Conservation (phyloP, 2,113 vertebrate species). For the Lathamus discolor region DNA sequence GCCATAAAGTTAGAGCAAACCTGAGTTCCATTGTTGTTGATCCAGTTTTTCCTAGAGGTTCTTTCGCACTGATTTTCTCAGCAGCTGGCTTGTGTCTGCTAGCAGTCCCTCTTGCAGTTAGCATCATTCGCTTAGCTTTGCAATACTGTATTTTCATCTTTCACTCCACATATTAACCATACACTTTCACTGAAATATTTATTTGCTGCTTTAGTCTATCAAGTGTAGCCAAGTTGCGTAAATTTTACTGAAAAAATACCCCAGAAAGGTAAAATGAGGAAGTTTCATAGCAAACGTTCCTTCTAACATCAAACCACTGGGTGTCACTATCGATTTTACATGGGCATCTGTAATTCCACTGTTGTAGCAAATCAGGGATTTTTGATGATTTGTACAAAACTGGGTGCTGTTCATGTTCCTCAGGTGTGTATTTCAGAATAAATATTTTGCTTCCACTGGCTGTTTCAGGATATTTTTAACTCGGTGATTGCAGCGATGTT, state of each 20-base stretch:
- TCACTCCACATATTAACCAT: fast-evolving
- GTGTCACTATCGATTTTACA: not conserved
- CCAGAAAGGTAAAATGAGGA: not conserved
- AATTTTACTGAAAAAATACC: not conserved
- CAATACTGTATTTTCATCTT: fast-evolving
- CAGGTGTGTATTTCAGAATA: not conserved
- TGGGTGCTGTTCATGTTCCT: not conserved
- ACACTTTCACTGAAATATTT: fast-evolving
- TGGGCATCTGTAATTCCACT: not conserved
- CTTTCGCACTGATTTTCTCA: too few relatives aligned
- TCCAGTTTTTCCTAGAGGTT: not conserved
- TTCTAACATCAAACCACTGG: not conserved
- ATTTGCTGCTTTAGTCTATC: not conserved
- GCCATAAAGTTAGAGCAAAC: not conserved
- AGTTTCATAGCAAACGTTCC: not conserved
- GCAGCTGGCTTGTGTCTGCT: fast-evolving
- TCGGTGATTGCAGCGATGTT: constrained; percentile 76
- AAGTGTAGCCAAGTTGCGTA: not conserved
- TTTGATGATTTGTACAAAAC: fast-evolving
- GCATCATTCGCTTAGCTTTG: fast-evolving
- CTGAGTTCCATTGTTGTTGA: fast-evolving
- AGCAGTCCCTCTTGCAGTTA: fast-evolving
- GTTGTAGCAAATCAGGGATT: not conserved
- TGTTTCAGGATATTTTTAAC: constrained; percentile 84
- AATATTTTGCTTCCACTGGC: not conserved